Base-by-base conservation (phyloP, 2,888 invertebrate genomes). In the Phragmatobia fuliginosa region DNA sequence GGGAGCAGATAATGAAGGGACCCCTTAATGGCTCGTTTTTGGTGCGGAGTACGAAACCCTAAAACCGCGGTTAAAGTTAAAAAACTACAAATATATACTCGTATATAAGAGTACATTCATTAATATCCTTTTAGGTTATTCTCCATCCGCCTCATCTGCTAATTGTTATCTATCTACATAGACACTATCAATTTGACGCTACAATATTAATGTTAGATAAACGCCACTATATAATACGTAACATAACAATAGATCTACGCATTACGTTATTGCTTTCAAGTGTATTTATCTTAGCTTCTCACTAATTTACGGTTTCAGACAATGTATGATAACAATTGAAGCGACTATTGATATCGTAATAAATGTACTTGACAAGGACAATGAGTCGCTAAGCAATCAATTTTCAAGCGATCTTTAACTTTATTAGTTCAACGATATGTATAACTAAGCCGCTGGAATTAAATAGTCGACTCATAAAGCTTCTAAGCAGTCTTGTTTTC, bases 291-390 rank as follows among this genome's bases (percentile, higher is more conserved):
- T 64, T n/a, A 58, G 63, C 56, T 38, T 74, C 56, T 56, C 56
- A 28, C 56, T 56, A 56, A 75, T 71, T 77, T 70, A 64, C 62
- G 8, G 45, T 70, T 58, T 68, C 61, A 28, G 25, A 16, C 25
- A 11, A 56, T 66, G 71, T 67, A 63, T 68, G 72, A 76, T 72
- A 67, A 80, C 81, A 81, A 80, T 76, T 69, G 69, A 76, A 72
- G 63, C 74, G 71, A 74, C 78, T 78, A 76, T 83, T 78, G 77
- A 81, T 74, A 78, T 58, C 65, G 61, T 75, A 80, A 82, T 79
- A 74, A 78, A 78, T 81, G 79, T 76, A 75, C 63, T 65, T 67
- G 72, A 75, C 75, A 83, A 83, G 79, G 70, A 73, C 67, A 75
- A 75, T 72, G 25, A 73, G 70, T 41, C 76, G 71, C 63, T 10